Evolutionary conservation across 2,888 invertebrate species (phyloP), one percentile per base, ranked within the genome.

Genomic region (Pollenia labialis): DNA sequence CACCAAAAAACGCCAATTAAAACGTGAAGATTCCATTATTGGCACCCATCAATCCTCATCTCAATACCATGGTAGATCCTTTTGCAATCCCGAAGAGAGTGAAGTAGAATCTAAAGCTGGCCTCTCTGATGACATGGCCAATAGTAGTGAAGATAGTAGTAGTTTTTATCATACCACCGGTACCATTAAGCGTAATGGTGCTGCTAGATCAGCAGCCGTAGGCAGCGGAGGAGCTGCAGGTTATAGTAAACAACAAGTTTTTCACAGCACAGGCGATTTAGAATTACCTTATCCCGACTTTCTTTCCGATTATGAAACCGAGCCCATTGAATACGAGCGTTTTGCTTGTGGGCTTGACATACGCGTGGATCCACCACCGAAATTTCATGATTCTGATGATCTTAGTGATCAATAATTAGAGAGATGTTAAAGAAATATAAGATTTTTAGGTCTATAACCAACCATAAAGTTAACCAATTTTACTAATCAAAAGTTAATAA

Each of bases 341-440:
- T 94, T 96, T 91, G 94, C 96, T 81, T 96, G 95, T n/a, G 97
- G 96, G 89, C 96, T 97, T 91, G 96, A 97, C 90, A 95, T 97
- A 23, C 95, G 96, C 50, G 96, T 95, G 42, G 95, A 97, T 90
- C 97, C 97, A n/a, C 97, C 97, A 76, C 97, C 97, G 76, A 94
- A 96, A 88, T 95, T 97, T 90, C 96, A 97, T 89, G 96, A 96
- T 90, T 96, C 97, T 91, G 96, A 95, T 89, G 95, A 95, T 88
- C 87, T 91, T 23, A 93, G 93, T 88, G 93, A 93, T 89, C 92
- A 91, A 82, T 92, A 90, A 89, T 80, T n/a, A 14, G 11, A 32
- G 32, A 11, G 16, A 52, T 56, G 23, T 16, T 18, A 44, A 23
- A 18, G n/a, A 7, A 71, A 46, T 14, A 56, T 40, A 75, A 68